A percentile compares a stretch with the other conserved stretches of the same genome.
These are phyloP conservation scores for Serranus cabrilla DNA, from an alignment of 2,797 vertebrate genomes.

Conservation along the genomic window DNA sequence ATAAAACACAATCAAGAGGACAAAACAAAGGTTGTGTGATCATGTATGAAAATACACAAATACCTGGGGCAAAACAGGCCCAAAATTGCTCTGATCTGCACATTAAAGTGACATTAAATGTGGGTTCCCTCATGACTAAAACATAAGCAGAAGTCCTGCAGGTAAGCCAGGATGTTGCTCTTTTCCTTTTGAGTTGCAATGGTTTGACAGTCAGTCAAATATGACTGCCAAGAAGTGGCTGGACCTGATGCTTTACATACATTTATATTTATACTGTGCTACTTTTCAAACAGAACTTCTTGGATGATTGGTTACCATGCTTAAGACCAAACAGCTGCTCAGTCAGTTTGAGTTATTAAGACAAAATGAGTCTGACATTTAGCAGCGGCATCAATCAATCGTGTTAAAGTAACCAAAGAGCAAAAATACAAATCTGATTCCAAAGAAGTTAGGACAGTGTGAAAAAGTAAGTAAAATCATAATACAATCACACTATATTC, in stretches of 20 bases:
- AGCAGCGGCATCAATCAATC: background rate
- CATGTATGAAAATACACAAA: too few species aligned
- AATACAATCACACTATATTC: too few species aligned
- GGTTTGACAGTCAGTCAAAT: constrained; percentile 17
- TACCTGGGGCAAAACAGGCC: too few species aligned
- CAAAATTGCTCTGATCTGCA: too few species aligned
- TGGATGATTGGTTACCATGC: background rate
- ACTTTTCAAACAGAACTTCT: background rate
- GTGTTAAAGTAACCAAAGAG: background rate
- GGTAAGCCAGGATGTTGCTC: background rate
- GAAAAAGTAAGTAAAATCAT: too few species aligned
- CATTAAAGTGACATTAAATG: constrained; percentile 39
- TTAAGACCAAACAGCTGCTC: background rate
- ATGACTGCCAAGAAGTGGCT: background rate
- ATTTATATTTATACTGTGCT: background rate
- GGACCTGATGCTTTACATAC: background rate
- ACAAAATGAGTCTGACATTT: background rate
- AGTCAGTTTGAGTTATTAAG: background rate
- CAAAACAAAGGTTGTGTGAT: too few species aligned
- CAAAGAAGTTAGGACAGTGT: too few species aligned
- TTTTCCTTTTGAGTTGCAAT: constrained; percentile 18
- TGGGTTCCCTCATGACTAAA: constrained; percentile 42
- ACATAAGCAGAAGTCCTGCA: constrained; percentile 3
- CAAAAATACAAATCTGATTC: background rate
- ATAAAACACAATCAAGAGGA: too few species aligned